phyloP scores from a whole-genome alignment of 2,888 invertebrate species.

The Temnothorax rugatulus region DNA sequence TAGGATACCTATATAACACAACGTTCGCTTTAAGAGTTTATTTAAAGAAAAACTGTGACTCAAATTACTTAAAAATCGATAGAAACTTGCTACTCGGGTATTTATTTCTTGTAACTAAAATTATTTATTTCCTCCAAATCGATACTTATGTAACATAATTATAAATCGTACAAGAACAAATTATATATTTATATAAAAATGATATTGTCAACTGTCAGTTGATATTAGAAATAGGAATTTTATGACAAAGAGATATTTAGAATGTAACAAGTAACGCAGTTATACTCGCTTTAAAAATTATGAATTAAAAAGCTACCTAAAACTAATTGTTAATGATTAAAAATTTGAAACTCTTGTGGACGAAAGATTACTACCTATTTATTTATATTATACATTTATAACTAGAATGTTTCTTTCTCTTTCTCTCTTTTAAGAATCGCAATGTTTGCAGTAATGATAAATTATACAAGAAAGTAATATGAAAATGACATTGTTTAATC shows the following conservation, averaged over 20 bases:
- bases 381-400: not conserved
- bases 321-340: not conserved
- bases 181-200: not conserved
- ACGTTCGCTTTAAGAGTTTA: not conserved
- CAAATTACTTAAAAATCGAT: conserved; percentile 19
- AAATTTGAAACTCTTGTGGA: not conserved
- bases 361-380: not conserved
- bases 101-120: not conserved
- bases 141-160: not conserved
- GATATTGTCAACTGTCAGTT: not conserved
- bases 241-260: not conserved
- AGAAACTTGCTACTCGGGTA: not conserved
- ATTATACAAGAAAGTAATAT: conserved; percentile 4
- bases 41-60: not conserved
- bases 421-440: not conserved
- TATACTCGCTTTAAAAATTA: not conserved
- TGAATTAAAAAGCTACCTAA: not conserved
- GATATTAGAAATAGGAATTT: not conserved
- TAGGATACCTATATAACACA: not conserved
- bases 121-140: not conserved
- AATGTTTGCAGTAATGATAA: not conserved
- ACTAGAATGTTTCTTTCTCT: not conserved
- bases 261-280: not conserved
- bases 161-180: not conserved
- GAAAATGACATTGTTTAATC: conserved; percentile 31